phyloP scores from a whole-genome alignment of 53 echinoderm and acorn worm genomes.

The Holothuria scabra region DNA sequence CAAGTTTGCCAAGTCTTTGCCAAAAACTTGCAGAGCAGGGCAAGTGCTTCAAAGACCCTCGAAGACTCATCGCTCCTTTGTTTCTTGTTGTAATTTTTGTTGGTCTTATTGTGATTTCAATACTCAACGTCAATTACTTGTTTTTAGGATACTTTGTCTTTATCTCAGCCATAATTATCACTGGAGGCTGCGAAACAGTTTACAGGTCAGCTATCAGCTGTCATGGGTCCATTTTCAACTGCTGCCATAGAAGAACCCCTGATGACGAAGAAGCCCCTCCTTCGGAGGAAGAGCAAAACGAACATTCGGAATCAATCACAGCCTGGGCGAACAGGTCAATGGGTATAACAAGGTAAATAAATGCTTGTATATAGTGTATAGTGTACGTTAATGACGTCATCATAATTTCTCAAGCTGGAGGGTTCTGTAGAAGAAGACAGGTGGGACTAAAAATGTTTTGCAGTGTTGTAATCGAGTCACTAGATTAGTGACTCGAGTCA shows the following conservation, averaged over 20 bases:
- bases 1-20: too few relatives aligned
- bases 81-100: background rate
- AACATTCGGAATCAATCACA: background rate
- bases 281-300: background rate
- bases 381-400: background rate
- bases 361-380: too few relatives aligned
- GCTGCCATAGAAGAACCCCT: background rate
- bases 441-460: too few relatives aligned
- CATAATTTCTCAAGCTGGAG: too few relatives aligned
- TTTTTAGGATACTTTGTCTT: constrained; percentile 1
- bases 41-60: background rate
- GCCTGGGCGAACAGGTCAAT: constrained; percentile 7
- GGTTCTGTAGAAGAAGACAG: too few relatives aligned
- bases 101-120: background rate
- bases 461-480: too few relatives aligned
- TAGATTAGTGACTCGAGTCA: too few relatives aligned
- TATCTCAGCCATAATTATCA: background rate
- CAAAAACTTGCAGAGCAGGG: background rate
- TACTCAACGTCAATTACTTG: constrained; percentile 1
- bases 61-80: background rate
- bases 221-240: background rate
- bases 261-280: too few relatives aligned
- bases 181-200: constrained; percentile 6
- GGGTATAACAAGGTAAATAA: too few relatives aligned
- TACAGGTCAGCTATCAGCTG: background rate